Conservation (phyloP, 2,113 vertebrate species). For the Felis catus region DNA sequence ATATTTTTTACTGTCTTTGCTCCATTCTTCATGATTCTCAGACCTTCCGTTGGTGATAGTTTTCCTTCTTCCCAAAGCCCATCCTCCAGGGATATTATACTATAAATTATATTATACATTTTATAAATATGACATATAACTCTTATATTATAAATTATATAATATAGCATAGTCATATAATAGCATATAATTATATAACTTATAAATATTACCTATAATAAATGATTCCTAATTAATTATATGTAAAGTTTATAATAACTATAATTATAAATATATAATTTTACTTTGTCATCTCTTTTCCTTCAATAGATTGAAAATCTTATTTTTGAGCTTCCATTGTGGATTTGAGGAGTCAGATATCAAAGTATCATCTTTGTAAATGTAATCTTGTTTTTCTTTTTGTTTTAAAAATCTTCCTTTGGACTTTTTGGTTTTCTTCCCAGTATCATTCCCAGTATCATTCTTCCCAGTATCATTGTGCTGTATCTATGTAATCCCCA, state of each 20-base stretch:
- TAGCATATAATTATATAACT: neutral
- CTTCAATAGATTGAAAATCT: neutral
- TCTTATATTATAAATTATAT: neutral
- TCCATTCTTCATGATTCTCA: neutral
- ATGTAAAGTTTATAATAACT: neutral
- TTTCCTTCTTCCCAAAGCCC: neutral
- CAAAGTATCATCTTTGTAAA: neutral
- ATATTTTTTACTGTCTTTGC: too few species aligned
- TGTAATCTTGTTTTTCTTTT: neutral
- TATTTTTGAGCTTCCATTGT: neutral
- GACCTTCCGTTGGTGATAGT: neutral
- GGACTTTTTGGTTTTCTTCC: neutral
- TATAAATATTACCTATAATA: neutral
- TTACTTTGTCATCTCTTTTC: neutral
- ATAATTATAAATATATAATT: neutral
- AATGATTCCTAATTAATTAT: neutral
- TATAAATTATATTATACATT: too few species aligned
- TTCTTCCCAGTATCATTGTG: neutral
- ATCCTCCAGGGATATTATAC: neutral
- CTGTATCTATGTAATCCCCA: neutral
- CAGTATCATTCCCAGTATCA: neutral
- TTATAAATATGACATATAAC: neutral
- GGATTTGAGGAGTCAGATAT: neutral
- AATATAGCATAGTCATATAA: neutral
- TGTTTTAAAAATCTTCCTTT: neutral